These are phyloP conservation scores for Cheilosia grossa DNA, from an alignment of 2,888 invertebrate genomes.

Conservation along the genomic window DNA sequence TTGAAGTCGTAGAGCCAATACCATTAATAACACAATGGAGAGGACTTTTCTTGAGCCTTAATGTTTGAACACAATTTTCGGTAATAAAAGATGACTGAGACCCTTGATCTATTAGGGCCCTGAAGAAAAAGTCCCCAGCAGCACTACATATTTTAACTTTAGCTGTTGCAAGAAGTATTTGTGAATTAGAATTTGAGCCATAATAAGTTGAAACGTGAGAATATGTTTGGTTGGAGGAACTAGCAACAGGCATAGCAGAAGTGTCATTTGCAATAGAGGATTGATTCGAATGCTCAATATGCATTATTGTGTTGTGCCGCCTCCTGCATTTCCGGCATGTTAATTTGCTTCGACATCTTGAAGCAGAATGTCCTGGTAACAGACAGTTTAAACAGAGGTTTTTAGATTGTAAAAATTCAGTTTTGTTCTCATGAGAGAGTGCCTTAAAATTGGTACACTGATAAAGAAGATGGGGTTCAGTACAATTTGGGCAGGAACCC, in stretches of 20 bases:
- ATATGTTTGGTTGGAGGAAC: background rate
- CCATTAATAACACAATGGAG: background rate
- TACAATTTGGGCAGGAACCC: background rate
- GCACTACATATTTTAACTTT: background rate
- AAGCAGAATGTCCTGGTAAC: background rate
- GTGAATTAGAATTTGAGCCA: background rate
- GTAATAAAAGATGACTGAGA: background rate
- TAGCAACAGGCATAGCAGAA: background rate
- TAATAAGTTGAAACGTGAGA: background rate
- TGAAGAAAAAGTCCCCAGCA: background rate
- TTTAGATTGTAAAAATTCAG: background rate
- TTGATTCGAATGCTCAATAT: background rate
- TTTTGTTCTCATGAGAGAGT: background rate
- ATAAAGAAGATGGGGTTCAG: background rate
- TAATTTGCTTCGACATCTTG: background rate
- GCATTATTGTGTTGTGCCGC: constrained; percentile 6
- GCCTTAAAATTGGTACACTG: background rate
- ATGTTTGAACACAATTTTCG: background rate
- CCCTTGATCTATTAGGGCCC: constrained; percentile 3
- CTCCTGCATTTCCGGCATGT: constrained; percentile 4
- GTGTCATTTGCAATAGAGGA: background rate
- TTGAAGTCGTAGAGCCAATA: constrained; percentile 3
- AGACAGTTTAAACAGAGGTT: background rate
- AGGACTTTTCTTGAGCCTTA: constrained; percentile 1
- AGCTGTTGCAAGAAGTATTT: constrained; percentile 16